Evolutionary conservation across 2,797 vertebrate species (phyloP).

Genomic region (Cetoscarus ocellatus): DNA sequence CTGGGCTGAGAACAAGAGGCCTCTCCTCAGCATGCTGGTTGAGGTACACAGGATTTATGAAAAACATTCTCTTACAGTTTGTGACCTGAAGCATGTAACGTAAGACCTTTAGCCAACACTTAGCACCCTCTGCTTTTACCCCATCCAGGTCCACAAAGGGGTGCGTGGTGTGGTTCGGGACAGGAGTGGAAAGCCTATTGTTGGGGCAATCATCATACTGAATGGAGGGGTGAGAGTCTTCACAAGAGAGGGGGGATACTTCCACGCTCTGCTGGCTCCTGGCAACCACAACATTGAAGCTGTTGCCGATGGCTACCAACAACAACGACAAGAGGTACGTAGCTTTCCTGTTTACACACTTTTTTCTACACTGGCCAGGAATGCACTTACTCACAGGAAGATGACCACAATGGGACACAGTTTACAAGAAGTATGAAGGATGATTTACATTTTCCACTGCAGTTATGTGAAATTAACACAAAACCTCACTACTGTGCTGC

Average conservation of each 20-base stretch:
- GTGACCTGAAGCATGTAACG: too few species aligned
- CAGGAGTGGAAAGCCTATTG: conserved; percentile 91
- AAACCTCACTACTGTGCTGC: too few species aligned
- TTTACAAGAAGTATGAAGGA: too few species aligned
- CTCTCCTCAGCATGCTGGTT: conserved; percentile 96
- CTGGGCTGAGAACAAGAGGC: conserved; percentile 95
- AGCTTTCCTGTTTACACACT: neutral
- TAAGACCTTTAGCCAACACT: too few species aligned
- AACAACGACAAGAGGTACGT: conserved; percentile 90
- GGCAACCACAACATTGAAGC: conserved; percentile 93
- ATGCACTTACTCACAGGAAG: neutral
- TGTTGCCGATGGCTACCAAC: conserved; percentile 93
- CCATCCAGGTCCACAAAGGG: conserved; percentile 94
- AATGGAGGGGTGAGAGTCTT: conserved; percentile 89
- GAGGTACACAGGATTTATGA: conserved; percentile 84
- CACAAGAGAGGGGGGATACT: conserved; percentile 91
- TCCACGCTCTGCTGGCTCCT: conserved; percentile 92
- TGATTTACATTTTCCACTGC: too few species aligned
- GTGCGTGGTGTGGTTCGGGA: conserved; percentile 93
- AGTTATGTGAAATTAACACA: too few species aligned
- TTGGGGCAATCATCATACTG: conserved; percentile 91
- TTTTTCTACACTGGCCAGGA: too few species aligned
- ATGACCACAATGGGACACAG: neutral
- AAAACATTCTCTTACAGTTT: too few species aligned
- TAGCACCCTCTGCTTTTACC: neutral